Base-by-base conservation (phyloP, 1,140 invertebrate species). In the Bombus impatiens region DNA sequence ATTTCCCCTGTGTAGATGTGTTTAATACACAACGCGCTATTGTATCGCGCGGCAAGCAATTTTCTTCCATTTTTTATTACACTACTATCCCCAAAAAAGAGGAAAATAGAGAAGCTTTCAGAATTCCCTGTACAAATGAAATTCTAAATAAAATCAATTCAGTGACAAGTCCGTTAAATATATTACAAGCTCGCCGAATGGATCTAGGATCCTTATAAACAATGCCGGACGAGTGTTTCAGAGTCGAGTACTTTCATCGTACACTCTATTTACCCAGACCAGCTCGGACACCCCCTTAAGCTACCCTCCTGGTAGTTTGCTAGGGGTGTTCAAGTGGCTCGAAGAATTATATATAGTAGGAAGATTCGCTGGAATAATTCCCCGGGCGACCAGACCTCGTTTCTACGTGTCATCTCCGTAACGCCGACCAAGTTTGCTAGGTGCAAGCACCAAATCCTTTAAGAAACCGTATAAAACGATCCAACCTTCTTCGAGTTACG, bases 391-490 rank as follows among this genome's bases (percentile, higher is more conserved):
- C 28, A n/a, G 82, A 75, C 22, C 40, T 44, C 47, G 76, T 84
- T 71, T 79, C 77, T 59, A 79, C 83, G 77, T 84, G 83, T 84
- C 83, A 84, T 79, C 67, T 79, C 77, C 77, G 79, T 71, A 79
- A 76, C 83, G 42, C 53, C 78, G 68, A 65, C 57, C 28, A 80
- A 84, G 83, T 84, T 84, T 84, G 72, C 53, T 59, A 59, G 67
- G 68, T 62, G 82, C 82, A 67, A 67, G 82, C 32, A 76, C 83
- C 83, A 84, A 84, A 84, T 79, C 83, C 67, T 84, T 80, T 79
- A 72, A 80, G 77, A 80, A 84, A 84, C 32, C 83, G 82, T 84
- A 84, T 84, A 84, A 84, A 84, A 72, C 83, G 77, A 79, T 53
- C 9, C 67, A 28, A 18, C 42, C 59, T 62, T 62, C 10, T 28